Base-by-base conservation (phyloP, 2,113 vertebrate species). In the Sinocyclocheilus maitianheensis region DNA sequence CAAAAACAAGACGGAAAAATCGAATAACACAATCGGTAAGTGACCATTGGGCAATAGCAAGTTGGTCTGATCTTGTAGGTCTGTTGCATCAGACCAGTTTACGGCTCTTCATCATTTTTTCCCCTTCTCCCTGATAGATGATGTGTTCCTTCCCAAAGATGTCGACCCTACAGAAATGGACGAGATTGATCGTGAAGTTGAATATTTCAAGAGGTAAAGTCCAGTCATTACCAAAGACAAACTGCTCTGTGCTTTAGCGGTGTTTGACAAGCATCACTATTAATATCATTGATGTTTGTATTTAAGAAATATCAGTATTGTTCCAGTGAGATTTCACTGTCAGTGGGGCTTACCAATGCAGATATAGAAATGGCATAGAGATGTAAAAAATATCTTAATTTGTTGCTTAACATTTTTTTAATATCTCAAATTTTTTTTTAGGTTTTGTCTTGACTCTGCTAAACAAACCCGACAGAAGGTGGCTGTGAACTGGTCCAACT, bases 401-500 rank as follows among this genome's bases (percentile, higher is more conserved):
- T 63, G 46, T 58, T 13, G 34, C 3, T 37, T 40, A 16, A 37
- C 63, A 24, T 22, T 22, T 74, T 6, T 62, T 79, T 46, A 3
- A 34, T 34, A 34, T 34, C 30, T 34, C 30, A 34, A 34, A 3
- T 14, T 40, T 65, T 34, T 12, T 24, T 81, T 12, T 88, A 99
- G 98, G 93, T 99, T 99, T 95, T 99, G 98, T 92, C 96, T 99
- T 83, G 98, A 99, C 92, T 99, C 98, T 69, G 97, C 98, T 85
- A 99, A 99, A 94, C 98, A 99, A 92, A 99, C 97, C 0, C 97
- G 98, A 85, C 98, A 98, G 95, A 99, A 99, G 92, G 96, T 99
- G 91, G 97, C 97, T 14, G 98, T 99, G 91, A 99, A 99, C 93
- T 99, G 98, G 98, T 97, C 97, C 95, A 99, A 99, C 96, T 99